Conservation (phyloP, 2,888 invertebrate species). For the Andrena hattorfiana region DNA sequence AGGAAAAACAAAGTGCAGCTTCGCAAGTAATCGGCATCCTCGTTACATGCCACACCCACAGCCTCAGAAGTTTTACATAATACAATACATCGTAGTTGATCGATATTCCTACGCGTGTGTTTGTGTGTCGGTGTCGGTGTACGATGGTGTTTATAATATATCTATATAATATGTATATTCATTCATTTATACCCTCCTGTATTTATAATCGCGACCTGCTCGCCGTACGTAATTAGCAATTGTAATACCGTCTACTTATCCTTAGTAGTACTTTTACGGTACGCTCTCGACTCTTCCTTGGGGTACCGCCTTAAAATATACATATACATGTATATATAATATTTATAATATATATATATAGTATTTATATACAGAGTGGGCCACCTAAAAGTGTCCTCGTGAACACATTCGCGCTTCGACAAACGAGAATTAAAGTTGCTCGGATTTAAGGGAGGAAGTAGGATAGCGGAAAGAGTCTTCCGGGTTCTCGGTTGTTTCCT, state of each 20-base stretch:
- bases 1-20: conserved; percentile 59
- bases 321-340: conserved; percentile 51
- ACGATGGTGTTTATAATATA: conserved; percentile 36
- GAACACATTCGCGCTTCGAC: too few relatives aligned
- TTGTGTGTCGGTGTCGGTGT: conserved; percentile 26
- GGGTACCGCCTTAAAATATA: conserved; percentile 63
- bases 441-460: too few relatives aligned
- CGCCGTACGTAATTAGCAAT: conserved; percentile 25
- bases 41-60: conserved; percentile 77
- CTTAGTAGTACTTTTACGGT: conserved; percentile 58
- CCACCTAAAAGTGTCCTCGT: not conserved
- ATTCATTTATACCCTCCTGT: conserved; percentile 59
- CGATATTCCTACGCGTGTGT: conserved; percentile 32
- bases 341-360: conserved; percentile 53
- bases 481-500: too few relatives aligned
- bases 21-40: conserved; percentile 64
- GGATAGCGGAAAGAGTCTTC: too few relatives aligned
- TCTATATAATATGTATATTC: conserved; percentile 64
- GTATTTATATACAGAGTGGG: conserved; percentile 44
- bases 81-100: conserved; percentile 55
- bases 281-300: conserved; percentile 1
- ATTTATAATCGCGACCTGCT: conserved; percentile 67
- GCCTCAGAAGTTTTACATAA: conserved; percentile 77
- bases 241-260: conserved; percentile 67
- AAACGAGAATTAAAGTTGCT: too few relatives aligned